Evolutionary conservation across 2,888 invertebrate species (phyloP), one percentile per base, ranked within the genome.

Genomic region (Synanthedon myopaeformis): DNA sequence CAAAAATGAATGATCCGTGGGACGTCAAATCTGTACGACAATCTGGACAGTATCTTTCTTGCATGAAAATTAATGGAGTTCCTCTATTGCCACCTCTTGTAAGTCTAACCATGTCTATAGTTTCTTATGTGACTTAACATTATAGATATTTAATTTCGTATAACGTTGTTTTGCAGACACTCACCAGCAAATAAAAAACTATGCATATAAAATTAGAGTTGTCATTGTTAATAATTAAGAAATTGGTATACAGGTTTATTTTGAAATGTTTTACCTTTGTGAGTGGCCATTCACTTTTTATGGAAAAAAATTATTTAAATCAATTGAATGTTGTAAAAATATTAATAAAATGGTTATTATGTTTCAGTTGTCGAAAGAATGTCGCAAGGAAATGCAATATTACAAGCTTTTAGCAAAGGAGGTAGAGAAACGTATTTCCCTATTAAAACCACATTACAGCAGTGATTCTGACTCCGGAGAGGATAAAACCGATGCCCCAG

Each of bases 61-160:
- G 91, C 64, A 93, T 94, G 73, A 92, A 90, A 87, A 88, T 94
- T 61, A 91, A 91, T 76, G 94, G 94, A 55, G 82, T 90, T 52
- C 91, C 93, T 17, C 91, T 94, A 60, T 88, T 94, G 58, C 94
- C 94, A 53, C 94, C 94, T 51, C 78, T 94, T 79, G 94, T 94
- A 85, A 89, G 89, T 87, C 58, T 45, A 13, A 10, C 35, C 35
- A 10, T 2, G 35, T 35, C 35, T 35, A 35, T 35, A 35, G 35
- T 35, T 35, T 35, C 35, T 35, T 35, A 35, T 35, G 35, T 45
- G 6, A 11, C n/a, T 41, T 41, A 19, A 3, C 49, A 41, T 41
- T 19, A 49, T 17, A 49, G 14, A 50, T 48, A 42, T 51, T 41
- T 45, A 55, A 57, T 56, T 57, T 35, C 35, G 2, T 35, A 10